These are phyloP conservation scores for Drosophila pseudotakahashii DNA, from an alignment of 2,888 invertebrate species.

Conservation along the genomic window DNA sequence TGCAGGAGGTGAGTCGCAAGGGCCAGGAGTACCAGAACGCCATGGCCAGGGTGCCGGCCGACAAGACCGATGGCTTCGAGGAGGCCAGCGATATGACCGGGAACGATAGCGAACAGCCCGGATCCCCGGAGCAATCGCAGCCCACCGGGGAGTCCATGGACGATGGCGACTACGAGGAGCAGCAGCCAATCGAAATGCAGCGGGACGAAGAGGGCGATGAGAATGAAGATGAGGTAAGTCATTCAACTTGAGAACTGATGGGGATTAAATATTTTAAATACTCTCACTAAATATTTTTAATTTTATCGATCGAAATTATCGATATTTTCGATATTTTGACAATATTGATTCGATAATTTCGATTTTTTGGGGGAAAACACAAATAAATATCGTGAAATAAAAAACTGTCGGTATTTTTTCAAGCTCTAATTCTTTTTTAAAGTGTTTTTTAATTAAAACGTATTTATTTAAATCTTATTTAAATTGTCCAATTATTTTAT, in stretches of 20 bases:
- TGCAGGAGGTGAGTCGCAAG: constrained; percentile 83
- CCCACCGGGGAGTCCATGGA: constrained; percentile 35
- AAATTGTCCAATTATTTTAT: not conserved
- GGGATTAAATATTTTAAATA: too few species aligned
- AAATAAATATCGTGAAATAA: too few species aligned
- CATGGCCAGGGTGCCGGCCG: constrained; percentile 71
- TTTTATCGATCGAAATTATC: too few species aligned
- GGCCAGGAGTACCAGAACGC: constrained; percentile 83
- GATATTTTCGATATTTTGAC: too few species aligned
- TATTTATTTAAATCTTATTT: not conserved
- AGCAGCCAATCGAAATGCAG: constrained; percentile 6
- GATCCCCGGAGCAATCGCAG: constrained; percentile 34
- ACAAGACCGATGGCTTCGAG: constrained; percentile 57
- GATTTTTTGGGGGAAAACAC: too few species aligned
- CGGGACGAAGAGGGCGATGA: constrained; percentile 12
- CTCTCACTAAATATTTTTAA: too few species aligned
- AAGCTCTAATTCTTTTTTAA: too few species aligned
- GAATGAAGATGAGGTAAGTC: constrained; percentile 14
- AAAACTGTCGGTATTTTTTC: too few species aligned
- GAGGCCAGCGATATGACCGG: constrained; percentile 42
- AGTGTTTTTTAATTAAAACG: not conserved
- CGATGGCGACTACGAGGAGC: constrained; percentile 40
- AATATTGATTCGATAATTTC: too few species aligned
- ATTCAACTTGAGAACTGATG: too few species aligned
- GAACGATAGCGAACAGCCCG: constrained; percentile 23